Conservation (phyloP, 2,888 invertebrate genomes). For the Aporophyla lueneburgensis region DNA sequence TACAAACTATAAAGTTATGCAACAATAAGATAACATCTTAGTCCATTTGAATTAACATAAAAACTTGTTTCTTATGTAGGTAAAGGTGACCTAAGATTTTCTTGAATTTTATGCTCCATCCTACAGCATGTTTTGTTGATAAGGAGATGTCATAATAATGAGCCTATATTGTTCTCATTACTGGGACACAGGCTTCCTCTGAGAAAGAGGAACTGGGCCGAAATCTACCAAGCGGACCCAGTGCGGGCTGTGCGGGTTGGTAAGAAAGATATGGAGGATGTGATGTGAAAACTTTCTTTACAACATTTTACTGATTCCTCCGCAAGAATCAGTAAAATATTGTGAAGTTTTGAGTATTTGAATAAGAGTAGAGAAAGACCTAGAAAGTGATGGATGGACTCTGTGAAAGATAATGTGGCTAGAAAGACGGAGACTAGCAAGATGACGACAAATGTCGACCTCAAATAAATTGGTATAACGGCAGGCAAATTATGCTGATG, state of each 20-base stretch:
- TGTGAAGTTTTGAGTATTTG: neutral
- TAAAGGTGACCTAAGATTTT: neutral
- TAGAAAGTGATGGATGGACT: neutral
- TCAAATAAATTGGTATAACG: neutral
- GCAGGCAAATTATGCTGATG: neutral
- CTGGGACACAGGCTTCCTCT: too few species aligned
- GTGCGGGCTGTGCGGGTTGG: too few species aligned
- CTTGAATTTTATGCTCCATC: neutral
- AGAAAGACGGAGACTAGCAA: neutral
- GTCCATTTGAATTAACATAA: constrained; percentile 5
- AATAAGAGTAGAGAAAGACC: neutral
- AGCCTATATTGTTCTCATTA: too few species aligned
- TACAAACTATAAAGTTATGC: constrained; percentile 5
- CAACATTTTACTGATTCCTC: too few species aligned
- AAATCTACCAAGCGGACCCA: too few species aligned
- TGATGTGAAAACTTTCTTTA: too few species aligned
- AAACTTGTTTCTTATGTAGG: neutral
- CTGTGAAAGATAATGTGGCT: neutral
- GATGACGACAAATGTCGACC: neutral
- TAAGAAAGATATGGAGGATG: too few species aligned
- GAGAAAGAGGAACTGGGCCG: too few species aligned
- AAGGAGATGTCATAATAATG: too few species aligned
- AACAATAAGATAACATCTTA: neutral
- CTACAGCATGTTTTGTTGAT: neutral
- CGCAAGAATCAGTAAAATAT: neutral